Base-by-base conservation (phyloP, 2,797 vertebrate species). In the Podargus strigoides region DNA sequence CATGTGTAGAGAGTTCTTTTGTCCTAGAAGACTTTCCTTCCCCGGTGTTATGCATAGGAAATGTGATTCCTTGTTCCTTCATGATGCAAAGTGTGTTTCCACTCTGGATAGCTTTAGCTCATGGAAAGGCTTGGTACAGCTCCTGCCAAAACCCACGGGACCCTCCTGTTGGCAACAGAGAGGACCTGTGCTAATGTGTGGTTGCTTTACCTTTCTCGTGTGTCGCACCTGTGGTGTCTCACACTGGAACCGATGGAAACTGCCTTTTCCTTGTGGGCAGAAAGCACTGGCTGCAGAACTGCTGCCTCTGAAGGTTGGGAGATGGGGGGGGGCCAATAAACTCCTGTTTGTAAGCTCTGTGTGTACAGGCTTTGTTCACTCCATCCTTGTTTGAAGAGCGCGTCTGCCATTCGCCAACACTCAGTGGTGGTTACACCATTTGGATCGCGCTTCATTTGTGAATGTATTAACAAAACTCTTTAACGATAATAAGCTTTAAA, bases 401-500 rank as follows among this genome's bases (percentile, higher is more conserved):
- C 0, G 23, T 39, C 63, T 91, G 73, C 74, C 39, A 3, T 15
- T 89, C 79, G 9, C 41, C 79, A 91, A 79, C 58, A 4, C 49
- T 83, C 75, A 14, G 76, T 0, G 0, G 28, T 52, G 55, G 26
- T 85, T 89, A 37, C 66, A 56, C 44, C 67, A 20, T 89, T 24
- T 55, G 79, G 89, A 63, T 85, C 18, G 1, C 4, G n/a, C 64
- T 91, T 93, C 75, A 15, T 67, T 91, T 89, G 92, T 66, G 92
- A 95, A 79, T 14, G 77, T 55, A 85, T 74, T 84, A 95, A 84
- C 81, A 22, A 79, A 93, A 90, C 49, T 55, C 90, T 73, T 75
- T 34, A 86, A 79, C 70, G 63, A 89, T 75, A 93, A 95, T 95
- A 69, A 95, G 88, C 88, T 91, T 88, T 95, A 95, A 87, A 79